Base-by-base conservation (phyloP, 2,113 vertebrate species). In the Oryzias woworae region DNA sequence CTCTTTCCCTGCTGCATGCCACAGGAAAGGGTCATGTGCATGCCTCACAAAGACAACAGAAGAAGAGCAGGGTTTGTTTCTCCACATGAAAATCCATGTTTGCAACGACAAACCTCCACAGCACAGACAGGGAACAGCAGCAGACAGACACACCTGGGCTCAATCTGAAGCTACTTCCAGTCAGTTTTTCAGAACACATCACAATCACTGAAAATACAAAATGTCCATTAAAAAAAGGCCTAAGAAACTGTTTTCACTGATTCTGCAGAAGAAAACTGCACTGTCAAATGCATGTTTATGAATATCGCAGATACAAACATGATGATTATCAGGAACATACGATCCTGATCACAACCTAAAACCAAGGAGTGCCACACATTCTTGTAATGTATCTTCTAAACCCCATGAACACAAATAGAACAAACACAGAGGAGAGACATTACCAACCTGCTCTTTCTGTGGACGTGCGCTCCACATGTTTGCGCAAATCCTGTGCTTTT, bases 391-490 rank as follows among this genome's bases (percentile, higher is more conserved):
- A 58, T 28, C 36, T n/a, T 26, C 43, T 45, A 53, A 31, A 31
- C 24, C 43, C 53, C 23, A 22, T 52, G 49, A 68, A 73, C 79
- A 12, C 71, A 80, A 75, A 86, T 80, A 85, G 76, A 66, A 13
- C 77, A 45, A 13, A 52, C 17, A 67, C 20, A 68, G 48, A 62
- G 28, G 56, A 55, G 61, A 75, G 26, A 60, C 66, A 18, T 66
- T 46, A 86, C 89, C 66, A 64, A 90, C 89, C 89, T 89, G 87
- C 87, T 79, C 73, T 69, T 17, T 66, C 1, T 65, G 85, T 76
- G 86, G 77, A 73, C 83, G 8, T 17, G 47, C 45, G 56, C 72
- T 48, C 85, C 82, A 69, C 86, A 90, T 90, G 66, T 48, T 78
- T 75, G 62, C 46, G 58, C 66, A 12, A 13, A 18, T 62, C 77